These are phyloP conservation scores for Chrosomus eos DNA, from an alignment of 2,797 vertebrate species.

Conservation along the genomic window DNA sequence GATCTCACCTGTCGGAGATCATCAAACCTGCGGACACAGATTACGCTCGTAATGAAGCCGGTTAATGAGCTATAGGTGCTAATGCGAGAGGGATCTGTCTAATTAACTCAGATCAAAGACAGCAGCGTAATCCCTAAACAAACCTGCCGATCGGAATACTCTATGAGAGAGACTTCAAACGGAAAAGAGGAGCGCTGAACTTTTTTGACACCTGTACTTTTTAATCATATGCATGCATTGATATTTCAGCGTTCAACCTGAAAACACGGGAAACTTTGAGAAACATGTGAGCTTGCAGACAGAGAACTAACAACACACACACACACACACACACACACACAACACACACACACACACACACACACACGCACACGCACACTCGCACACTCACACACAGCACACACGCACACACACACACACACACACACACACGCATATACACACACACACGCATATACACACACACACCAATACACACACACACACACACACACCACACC, in stretches of 20 bases:
- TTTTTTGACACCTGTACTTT: conserved; percentile 62
- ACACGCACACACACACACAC: too few relatives aligned
- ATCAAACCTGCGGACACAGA: conserved; percentile 82
- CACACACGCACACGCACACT: too few relatives aligned
- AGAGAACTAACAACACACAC: too few relatives aligned
- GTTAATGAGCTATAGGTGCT: conserved; percentile 78
- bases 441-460: too few relatives aligned
- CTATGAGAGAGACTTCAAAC: conserved; percentile 63
- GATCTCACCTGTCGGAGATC: conserved; percentile 75
- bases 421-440: too few relatives aligned
- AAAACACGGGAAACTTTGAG: conserved; percentile 3
- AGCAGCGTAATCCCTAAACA: conserved; percentile 80
- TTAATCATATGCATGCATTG: conserved; percentile 59
- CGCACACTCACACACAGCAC: too few relatives aligned
- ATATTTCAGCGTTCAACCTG: conserved; percentile 36
- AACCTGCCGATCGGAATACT: conserved; percentile 82
- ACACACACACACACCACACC: too few relatives aligned
- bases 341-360: too few relatives aligned
- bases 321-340: too few relatives aligned
- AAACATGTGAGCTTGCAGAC: not conserved
- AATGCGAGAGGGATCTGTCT: conserved; percentile 72
- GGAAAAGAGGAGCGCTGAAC: conserved; percentile 64
- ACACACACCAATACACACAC: too few relatives aligned
- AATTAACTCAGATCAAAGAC: conserved; percentile 83
- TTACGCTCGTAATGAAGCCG: conserved; percentile 74